phyloP scores from a whole-genome alignment of 30 jellyfish, hydroid and myxozoan species.

The Turritopsis rubra region DNA sequence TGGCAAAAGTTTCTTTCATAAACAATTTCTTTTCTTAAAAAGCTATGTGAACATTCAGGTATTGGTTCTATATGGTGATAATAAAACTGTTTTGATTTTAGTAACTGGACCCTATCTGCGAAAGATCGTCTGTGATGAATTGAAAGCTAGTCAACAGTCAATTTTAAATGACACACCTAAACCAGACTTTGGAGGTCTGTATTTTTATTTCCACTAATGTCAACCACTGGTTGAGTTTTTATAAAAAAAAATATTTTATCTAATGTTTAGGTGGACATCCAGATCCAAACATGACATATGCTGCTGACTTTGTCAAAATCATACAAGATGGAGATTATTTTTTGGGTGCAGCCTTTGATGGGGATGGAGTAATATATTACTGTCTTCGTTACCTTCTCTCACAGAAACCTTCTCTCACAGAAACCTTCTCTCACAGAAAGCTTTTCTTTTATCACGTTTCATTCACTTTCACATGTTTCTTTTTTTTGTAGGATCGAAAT shows the following conservation, averaged over 20 bases:
- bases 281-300: conserved; percentile 94
- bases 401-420: too few relatives aligned
- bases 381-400: neutral
- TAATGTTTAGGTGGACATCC: conserved; percentile 67
- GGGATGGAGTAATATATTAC: conserved; percentile 76
- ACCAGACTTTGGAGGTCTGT: conserved; percentile 89
- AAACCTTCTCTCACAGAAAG: too few relatives aligned
- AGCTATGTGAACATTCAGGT: neutral
- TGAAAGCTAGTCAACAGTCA: conserved; percentile 45
- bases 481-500: conserved; percentile 69
- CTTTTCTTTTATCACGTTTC: neutral
- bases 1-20: too few relatives aligned
- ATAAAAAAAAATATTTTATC: neutral
- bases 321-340: conserved; percentile 57
- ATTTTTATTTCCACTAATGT: neutral
- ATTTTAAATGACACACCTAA: conserved; percentile 50
- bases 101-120: conserved; percentile 88
- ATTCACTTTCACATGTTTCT: neutral
- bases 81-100: conserved; percentile 15
- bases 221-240: neutral
- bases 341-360: conserved; percentile 92
- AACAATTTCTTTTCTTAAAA: too few relatives aligned
- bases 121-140: conserved; percentile 52
- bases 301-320: conserved; percentile 72
- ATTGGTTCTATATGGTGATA: neutral